Evolutionary conservation across 2,113 vertebrate species (phyloP).

Genomic region (Nesogale talazaci): DNA sequence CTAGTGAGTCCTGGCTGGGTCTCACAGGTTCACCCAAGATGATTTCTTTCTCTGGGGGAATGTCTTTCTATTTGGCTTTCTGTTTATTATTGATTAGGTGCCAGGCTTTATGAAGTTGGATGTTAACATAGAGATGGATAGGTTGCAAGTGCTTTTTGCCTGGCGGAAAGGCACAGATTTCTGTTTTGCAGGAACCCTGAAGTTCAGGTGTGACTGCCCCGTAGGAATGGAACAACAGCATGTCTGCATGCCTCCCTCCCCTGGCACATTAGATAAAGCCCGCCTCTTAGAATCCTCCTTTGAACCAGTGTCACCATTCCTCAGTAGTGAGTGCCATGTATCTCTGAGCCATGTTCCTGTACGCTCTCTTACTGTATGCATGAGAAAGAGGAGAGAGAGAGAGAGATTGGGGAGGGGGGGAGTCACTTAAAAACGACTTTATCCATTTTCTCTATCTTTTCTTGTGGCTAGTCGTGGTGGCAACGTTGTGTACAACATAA

Average conservation of each 20-base stretch:
- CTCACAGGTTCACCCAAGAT: not conserved
- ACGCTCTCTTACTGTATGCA: no score
- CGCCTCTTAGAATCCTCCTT: slow-evolving; percentile 8
- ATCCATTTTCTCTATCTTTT: not conserved
- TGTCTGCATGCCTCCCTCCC: not conserved
- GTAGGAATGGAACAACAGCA: not conserved
- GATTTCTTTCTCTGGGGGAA: not conserved
- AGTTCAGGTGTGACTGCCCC: not conserved
- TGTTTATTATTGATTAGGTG: slow-evolving; percentile 27
- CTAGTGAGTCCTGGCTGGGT: not conserved
- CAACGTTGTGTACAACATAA: not conserved
- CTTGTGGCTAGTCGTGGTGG: not conserved
- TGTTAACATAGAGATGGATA: not conserved
- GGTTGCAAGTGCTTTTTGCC: slow-evolving; percentile 2
- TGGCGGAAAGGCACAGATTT: slow-evolving; percentile 20
- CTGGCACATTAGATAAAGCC: not conserved
- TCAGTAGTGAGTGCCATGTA: slow-evolving; percentile 31
- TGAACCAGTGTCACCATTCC: not conserved
- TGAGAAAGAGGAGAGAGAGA: no score
- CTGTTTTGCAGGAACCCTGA: not conserved
- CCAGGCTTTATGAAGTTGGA: slow-evolving; percentile 36
- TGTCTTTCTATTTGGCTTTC: not conserved
- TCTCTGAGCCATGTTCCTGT: not conserved
- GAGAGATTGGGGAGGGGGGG: not conserved
- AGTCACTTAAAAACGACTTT: slow-evolving; percentile 1